A percentile compares a stretch with the other conserved stretches of the same genome.
Conservation (phyloP, 2,113 vertebrate genomes). For the Microcebus ravelobensis region DNA sequence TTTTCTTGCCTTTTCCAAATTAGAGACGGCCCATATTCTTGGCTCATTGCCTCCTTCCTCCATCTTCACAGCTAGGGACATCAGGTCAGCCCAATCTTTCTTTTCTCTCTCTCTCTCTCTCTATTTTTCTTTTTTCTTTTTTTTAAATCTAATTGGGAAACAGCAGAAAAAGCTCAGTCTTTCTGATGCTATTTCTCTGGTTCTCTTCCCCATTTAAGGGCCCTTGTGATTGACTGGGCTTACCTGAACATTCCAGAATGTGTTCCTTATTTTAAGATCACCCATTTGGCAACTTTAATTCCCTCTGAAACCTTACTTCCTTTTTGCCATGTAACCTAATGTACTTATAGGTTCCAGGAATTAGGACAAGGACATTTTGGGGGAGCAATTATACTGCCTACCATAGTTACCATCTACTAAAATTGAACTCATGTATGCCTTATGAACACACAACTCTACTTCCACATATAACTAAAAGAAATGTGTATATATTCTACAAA, state of each 20-base stretch:
- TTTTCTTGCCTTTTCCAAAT: neutral
- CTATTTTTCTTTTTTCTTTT: neutral
- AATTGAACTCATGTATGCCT: neutral
- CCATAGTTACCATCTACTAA: neutral
- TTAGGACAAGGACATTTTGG: neutral
- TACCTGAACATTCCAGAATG: neutral
- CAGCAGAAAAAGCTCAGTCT: neutral
- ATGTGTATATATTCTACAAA: neutral
- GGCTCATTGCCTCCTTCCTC: neutral
- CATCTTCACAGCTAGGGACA: neutral
- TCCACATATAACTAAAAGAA: neutral
- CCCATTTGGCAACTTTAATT: neutral
- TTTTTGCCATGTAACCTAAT: neutral
- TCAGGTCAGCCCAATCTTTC: neutral
- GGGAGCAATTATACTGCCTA: neutral
- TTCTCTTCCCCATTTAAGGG: neutral
- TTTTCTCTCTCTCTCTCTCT: neutral
- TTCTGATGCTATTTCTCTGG: neutral
- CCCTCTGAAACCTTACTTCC: neutral
- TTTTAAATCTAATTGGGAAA: too few species aligned
- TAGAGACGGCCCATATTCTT: neutral
- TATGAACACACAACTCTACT: neutral
- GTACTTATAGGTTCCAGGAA: neutral
- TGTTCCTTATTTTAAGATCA: neutral
- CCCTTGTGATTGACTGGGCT: neutral